Evolutionary conservation across 2,113 vertebrate genomes (phyloP).

Genomic region (Plectropomus leopardus): DNA sequence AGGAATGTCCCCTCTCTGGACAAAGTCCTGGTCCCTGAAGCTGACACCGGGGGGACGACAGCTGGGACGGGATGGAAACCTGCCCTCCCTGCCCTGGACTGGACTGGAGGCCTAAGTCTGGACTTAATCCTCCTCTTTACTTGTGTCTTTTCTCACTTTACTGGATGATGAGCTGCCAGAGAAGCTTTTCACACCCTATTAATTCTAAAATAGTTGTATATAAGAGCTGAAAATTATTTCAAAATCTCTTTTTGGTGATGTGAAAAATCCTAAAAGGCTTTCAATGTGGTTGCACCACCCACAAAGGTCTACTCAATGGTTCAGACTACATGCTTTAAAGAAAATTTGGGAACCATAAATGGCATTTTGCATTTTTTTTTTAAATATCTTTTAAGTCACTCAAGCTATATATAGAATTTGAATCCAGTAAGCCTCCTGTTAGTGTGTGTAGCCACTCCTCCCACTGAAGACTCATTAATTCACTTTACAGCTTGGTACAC

Average conservation of each 20-base stretch:
- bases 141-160: constrained; percentile 66
- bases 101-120: constrained; percentile 65
- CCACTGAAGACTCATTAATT: constrained; percentile 23
- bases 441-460: constrained; percentile 33
- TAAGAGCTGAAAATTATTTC: constrained; percentile 48
- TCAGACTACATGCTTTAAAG: constrained; percentile 13
- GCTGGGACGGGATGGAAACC: constrained; percentile 79
- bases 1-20: constrained; percentile 96
- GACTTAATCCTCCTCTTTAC: constrained; percentile 75
- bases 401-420: constrained; percentile 29
- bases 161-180: constrained; percentile 59
- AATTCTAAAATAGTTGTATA: constrained; percentile 48
- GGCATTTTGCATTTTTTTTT: not conserved
- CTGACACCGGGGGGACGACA: constrained; percentile 78
- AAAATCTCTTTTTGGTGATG: constrained; percentile 41
- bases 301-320: constrained; percentile 16
- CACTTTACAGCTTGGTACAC: constrained; percentile 32
- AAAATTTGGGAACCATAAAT: not conserved
- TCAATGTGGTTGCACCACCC: constrained; percentile 14
- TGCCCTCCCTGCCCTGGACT: constrained; percentile 66
- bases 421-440: not conserved
- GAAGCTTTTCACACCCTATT: constrained; percentile 62
- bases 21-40: constrained; percentile 91
- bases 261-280: constrained; percentile 39
- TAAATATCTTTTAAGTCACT: not conserved